Conservation (phyloP, 1,140 invertebrate species). For the Planococcus citri region DNA sequence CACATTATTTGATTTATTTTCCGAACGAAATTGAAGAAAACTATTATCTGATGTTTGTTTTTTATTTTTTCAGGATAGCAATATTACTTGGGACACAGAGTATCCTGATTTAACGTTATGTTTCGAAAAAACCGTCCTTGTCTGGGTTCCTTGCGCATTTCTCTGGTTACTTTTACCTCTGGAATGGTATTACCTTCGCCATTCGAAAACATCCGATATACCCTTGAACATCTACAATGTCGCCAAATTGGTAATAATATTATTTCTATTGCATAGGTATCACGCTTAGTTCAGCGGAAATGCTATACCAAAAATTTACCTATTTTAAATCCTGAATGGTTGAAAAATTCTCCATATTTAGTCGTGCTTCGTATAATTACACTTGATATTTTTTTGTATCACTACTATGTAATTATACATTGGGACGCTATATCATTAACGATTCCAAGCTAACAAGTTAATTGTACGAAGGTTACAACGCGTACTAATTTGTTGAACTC, state of each 20-base stretch:
- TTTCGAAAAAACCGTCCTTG: conserved; percentile 73
- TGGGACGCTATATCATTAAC: neutral
- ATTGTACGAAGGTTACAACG: neutral
- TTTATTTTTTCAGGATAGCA: conserved; percentile 48
- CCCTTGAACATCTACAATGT: conserved; percentile 69
- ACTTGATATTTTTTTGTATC: neutral
- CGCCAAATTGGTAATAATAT: conserved; percentile 49
- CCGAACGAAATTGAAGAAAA: neutral
- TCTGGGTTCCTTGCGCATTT: conserved; percentile 76
- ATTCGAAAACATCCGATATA: conserved; percentile 62
- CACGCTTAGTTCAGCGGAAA: no score
- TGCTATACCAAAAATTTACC: neutral
- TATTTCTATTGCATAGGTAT: neutral
- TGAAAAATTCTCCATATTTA: neutral
- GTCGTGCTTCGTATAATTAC: neutral
- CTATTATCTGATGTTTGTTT: neutral
- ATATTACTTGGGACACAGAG: conserved; percentile 62
- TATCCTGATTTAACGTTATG: conserved; percentile 72
- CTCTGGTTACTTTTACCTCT: conserved; percentile 63
- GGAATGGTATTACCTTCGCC: conserved; percentile 61
- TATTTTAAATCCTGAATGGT: neutral
- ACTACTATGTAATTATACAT: neutral
- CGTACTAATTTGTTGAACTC: neutral
- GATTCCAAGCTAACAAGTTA: neutral
- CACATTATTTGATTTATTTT: neutral